Base-by-base conservation (phyloP, 2,113 vertebrate genomes). In the Ibidorhyncha struthersii region DNA sequence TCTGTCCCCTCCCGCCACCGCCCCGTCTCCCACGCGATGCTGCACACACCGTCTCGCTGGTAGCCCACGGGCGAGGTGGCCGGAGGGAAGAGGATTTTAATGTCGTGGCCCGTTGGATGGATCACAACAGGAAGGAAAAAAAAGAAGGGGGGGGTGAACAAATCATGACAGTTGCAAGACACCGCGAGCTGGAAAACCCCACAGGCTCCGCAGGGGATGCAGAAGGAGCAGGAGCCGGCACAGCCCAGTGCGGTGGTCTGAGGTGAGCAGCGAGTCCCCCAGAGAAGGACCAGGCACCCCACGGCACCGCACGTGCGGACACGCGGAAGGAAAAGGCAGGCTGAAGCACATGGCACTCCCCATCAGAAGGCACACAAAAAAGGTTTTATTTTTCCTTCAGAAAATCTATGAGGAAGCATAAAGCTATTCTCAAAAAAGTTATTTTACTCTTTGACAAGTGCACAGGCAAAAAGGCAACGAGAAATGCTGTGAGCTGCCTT, bases 291-390 rank as follows among this genome's bases (percentile, higher is more conserved):
- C 25, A n/a, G 74, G 10, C 26, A 17, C 1, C 1, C 34, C 7
- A 0, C 2, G 13, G 43, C 59, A 78, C 29, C 1, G 0, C 5
- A 12, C 1, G 6, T 30, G 29, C 45, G 29, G 43, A 12, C 14
- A 16, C 12, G 6, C 0, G 1, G 25, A 41, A 38, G 14, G 18
- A 80, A 56, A 66, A 23, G 1, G 0, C 29, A 49, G 43, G 40
- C 70, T 53, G 58, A 56, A 84, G 74, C 7, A 55, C 32, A 56
- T 65, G 12, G n/a, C 10, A 18, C 1, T 9, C 38, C 15, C 20
- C 22, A 50, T 1, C 8, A 36, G n/a, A 83, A 74, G 16, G 23
- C 27, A 13, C 14, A 5, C 8, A 17, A 21, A 17, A 6, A 27
- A 45, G 2, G 5, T 30, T 81, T 58, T 38, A 0, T 55, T 87